These are phyloP conservation scores for Caradrina clavipalpis DNA, from an alignment of 2,888 invertebrate genomes.

Conservation along the genomic window DNA sequence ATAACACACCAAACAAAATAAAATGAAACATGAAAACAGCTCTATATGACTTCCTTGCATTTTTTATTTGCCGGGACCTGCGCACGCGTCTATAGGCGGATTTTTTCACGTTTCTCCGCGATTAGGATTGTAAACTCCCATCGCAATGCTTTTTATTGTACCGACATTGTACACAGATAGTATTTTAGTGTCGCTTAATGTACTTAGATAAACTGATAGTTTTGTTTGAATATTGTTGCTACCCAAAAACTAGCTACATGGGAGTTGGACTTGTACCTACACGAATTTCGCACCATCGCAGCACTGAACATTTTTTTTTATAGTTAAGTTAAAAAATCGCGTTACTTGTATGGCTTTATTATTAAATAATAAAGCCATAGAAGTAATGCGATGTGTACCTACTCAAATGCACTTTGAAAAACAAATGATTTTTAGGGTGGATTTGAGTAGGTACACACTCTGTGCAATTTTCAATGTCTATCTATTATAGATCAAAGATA, in stretches of 20 bases:
- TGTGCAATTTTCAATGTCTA: too few species aligned
- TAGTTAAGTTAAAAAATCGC: too few species aligned
- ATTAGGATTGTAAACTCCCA: constrained; percentile 84
- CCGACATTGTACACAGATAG: constrained; percentile 63
- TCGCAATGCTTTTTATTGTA: constrained; percentile 78
- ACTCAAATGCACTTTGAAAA: too few species aligned
- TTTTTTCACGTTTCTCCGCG: constrained; percentile 88
- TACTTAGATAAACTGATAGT: constrained; percentile 29
- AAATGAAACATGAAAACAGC: constrained; percentile 57
- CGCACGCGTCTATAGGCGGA: constrained; percentile 88
- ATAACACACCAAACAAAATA: neutral
- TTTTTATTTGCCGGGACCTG: constrained; percentile 61
- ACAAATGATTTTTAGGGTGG: too few species aligned
- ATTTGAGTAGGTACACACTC: too few species aligned
- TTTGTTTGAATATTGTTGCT: constrained; percentile 14
- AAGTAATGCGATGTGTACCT: too few species aligned
- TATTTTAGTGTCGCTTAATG: constrained; percentile 26
- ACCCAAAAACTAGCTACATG: neutral
- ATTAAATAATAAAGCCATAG: too few species aligned
- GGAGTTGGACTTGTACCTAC: too few species aligned
- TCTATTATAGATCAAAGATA: too few species aligned
- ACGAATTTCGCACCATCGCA: too few species aligned
- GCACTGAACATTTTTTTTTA: too few species aligned
- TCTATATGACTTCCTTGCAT: constrained; percentile 74
- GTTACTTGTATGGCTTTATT: too few species aligned